Evolutionary conservation across 2,797 vertebrate species (phyloP).

Genomic region (Zenarchopterus dispar): DNA sequence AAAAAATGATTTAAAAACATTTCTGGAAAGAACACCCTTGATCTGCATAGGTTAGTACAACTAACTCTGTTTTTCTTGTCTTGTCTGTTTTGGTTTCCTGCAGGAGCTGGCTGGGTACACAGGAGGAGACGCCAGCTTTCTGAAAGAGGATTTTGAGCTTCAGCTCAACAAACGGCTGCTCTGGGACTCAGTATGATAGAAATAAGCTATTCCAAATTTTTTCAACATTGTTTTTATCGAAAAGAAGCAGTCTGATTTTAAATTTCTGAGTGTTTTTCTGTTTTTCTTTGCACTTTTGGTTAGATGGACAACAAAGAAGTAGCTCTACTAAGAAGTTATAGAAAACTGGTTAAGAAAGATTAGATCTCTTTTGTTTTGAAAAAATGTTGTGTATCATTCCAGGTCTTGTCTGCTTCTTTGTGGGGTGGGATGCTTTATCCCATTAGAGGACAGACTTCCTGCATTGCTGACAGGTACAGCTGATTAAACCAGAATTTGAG

Average conservation of each 20-base stretch:
- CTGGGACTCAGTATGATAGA: constrained; percentile 87
- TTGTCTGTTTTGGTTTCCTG: constrained; percentile 5
- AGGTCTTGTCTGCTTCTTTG: constrained; percentile 92
- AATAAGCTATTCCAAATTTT: background rate
- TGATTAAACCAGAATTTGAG: background rate
- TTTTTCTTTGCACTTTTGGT: no score
- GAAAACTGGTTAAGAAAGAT: no score
- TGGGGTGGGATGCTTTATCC: constrained; percentile 94
- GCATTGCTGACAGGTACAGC: constrained; percentile 91
- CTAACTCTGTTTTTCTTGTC: background rate
- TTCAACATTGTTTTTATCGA: background rate
- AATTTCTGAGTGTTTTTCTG: no score
- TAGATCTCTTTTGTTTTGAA: background rate
- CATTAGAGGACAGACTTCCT: constrained; percentile 85
- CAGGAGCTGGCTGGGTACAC: constrained; percentile 95
- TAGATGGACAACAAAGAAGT: no score
- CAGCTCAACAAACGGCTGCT: constrained; percentile 89
- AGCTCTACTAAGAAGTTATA: background rate
- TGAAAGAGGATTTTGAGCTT: constrained; percentile 95
- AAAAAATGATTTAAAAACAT: no score
- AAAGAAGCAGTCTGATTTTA: no score
- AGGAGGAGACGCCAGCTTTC: constrained; percentile 91
- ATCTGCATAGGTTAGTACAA: background rate
- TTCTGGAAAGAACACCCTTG: no score
- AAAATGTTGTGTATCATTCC: background rate